phyloP scores from a whole-genome alignment of 2,113 vertebrate species.

The Sakesphorus luctuosus region DNA sequence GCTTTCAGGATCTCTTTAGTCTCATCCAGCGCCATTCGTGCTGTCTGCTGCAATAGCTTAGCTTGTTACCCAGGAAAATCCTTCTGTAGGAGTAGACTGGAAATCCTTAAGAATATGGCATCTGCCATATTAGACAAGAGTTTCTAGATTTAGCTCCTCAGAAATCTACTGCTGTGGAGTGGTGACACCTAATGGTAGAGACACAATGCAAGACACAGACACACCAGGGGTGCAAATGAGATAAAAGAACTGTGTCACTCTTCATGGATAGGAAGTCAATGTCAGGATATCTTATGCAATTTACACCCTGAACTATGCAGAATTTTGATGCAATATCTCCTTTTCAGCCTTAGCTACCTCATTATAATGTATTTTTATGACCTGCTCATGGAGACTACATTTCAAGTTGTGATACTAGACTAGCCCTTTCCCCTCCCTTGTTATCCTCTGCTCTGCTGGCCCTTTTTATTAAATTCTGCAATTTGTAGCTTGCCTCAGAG shows the following conservation, averaged over 20 bases:
- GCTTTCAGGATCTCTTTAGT: not conserved
- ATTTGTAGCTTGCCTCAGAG: slow-evolving; percentile 61
- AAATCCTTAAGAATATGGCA: not conserved
- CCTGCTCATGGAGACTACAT: not conserved
- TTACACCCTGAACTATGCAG: not conserved
- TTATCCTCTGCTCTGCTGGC: not conserved
- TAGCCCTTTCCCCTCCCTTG: not conserved
- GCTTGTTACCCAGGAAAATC: not conserved
- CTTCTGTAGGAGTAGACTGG: not conserved
- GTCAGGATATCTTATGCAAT: not conserved
- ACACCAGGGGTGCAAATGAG: not conserved
- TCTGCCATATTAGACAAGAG: not conserved
- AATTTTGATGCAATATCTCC: not conserved
- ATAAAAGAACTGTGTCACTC: not conserved
- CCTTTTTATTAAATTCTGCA: slow-evolving; percentile 40
- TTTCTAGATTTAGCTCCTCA: not conserved
- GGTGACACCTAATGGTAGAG: slow-evolving; percentile 34
- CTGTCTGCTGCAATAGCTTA: not conserved
- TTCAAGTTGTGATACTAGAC: not conserved
- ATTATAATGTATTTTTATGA: not conserved
- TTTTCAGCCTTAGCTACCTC: not conserved
- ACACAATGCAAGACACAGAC: not conserved
- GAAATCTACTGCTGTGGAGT: slow-evolving; percentile 3
- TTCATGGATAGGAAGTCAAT: not conserved
- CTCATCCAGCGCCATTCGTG: not conserved